Base-by-base conservation (phyloP, 2,113 vertebrate species). In the Bufo gargarizans region DNA sequence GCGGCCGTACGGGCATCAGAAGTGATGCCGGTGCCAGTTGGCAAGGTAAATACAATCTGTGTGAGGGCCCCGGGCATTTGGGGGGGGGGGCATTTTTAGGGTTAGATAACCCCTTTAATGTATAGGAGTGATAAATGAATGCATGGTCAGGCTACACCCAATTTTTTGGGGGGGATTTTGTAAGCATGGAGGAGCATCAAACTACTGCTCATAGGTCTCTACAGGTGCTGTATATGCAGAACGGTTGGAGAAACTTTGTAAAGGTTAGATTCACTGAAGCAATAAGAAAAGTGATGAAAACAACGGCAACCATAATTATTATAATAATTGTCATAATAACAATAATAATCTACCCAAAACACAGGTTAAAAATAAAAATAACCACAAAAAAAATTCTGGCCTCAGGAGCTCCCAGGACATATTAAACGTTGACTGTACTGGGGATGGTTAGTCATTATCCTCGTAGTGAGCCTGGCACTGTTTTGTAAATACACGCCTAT, bases 401-500 rank as follows among this genome's bases (percentile, higher is more conserved):
- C 19, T 10, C 49, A 79, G 50, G 22, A 9, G 78, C 22, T 43
- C 53, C 16, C 19, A 19, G 61, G 59, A 67, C 80, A n/a, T 58
- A 56, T 49, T 22, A 49, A 56, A 50, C 17, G 53, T 82, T 65
- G 59, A 61, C 19, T 49, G 59, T 33, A 50, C 11, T 49, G 17
- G 47, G 61, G 53, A 65, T 47, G 82, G 65, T 49, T 20, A 63
- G 59, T 65, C 19, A 17, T 22, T n/a, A 55, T 8, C 14, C 50
- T 47, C 13, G 13, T 9, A 63, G 49, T 55, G 61, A 19, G 63
- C 19, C 45, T 83, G 63, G 16, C 47, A 55, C 82, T 84, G 82
- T 84, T 84, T n/a, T 84, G 82, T 67, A 69, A 84, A 84, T 55
- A 84, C 20, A 14, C 49, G 63, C 20, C 47, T 14, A 69, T 69